Conservation (phyloP, 2,113 vertebrate genomes). For the Tachycineta bicolor region DNA sequence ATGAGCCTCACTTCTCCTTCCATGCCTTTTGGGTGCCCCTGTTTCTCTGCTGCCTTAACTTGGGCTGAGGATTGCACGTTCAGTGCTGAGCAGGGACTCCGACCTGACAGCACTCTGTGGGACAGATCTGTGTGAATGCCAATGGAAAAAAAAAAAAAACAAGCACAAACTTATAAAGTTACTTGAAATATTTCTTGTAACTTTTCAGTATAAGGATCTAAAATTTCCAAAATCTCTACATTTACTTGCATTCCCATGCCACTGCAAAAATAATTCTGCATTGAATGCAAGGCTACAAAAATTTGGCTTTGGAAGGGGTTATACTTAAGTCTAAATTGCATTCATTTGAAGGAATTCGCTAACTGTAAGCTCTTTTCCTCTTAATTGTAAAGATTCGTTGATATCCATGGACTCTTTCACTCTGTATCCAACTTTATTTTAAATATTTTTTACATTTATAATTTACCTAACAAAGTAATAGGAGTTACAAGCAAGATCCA, state of each 20-base stretch:
- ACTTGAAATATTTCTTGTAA: neutral
- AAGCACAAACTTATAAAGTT: too few species aligned
- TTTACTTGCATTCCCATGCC: neutral
- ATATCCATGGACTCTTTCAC: neutral
- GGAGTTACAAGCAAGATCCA: neutral
- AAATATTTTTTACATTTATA: neutral
- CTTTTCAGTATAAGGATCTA: neutral
- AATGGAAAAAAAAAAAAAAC: neutral
- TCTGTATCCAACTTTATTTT: neutral
- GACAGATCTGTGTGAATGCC: neutral
- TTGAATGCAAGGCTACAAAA: neutral
- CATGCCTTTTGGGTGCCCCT: rapidly evolving
- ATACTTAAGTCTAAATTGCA: neutral
- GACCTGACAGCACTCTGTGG: neutral
- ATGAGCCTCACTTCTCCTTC: rapidly evolving
- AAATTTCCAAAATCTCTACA: neutral
- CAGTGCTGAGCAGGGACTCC: neutral
- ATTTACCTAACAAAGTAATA: neutral
- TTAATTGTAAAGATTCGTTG: neutral
- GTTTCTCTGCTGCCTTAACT: neutral
- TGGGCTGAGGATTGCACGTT: neutral
- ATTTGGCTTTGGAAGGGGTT: neutral
- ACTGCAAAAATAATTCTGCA: neutral
- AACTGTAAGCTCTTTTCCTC: neutral
- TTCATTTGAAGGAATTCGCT: neutral